Base-by-base conservation (phyloP, 2,797 vertebrate genomes). In the Pseudomugil tenellus region DNA sequence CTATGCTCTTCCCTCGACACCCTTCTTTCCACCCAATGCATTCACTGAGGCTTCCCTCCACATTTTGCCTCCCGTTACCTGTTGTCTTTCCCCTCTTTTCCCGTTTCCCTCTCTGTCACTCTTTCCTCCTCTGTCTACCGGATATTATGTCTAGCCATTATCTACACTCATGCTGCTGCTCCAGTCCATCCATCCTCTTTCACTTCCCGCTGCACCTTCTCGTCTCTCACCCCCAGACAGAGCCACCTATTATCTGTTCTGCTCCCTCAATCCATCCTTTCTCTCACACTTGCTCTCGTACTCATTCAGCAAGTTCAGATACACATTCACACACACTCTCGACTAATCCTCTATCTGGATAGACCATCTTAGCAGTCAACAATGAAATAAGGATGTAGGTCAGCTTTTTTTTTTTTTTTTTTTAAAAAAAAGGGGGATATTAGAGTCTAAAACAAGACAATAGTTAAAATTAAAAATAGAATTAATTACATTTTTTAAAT, bases 81-180 rank as follows among this genome's bases (percentile, higher is more conserved):
- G 74, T 74, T 76, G 65, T 77, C 63, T 71, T 70, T 54, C 56
- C 71, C 53, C 59, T 66, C 51, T 12, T 64, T 34, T 54, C 49
- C 39, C 39, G 39, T 43, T 46, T 58, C 23, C 61, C 59, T 62
- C 65, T 69, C 72, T 51, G 70, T 70, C 80, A 69, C 85, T 72
- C 74, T 74, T 79, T 58, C 68, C 78, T 81, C 58, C 81, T 63
- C 77, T 67, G 82, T 85, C 72, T 63, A 63, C 72, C 72, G 63
- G 87, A 88, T 90, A 90, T 89, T 90, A 90, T 90, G 84, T 89
- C 78, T 76, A 49, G 77, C 79, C 75, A 90, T 91, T 92, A 92
- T 91, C 90, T 90, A 80, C 83, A 88, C 80, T 87, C 79, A 75
- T 89, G 78, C 87, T 41, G 49, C 72, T 57, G 77, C 81, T 83